Evolutionary conservation across 2,888 invertebrate species (phyloP).

Genomic region (Bombylius discolor): DNA sequence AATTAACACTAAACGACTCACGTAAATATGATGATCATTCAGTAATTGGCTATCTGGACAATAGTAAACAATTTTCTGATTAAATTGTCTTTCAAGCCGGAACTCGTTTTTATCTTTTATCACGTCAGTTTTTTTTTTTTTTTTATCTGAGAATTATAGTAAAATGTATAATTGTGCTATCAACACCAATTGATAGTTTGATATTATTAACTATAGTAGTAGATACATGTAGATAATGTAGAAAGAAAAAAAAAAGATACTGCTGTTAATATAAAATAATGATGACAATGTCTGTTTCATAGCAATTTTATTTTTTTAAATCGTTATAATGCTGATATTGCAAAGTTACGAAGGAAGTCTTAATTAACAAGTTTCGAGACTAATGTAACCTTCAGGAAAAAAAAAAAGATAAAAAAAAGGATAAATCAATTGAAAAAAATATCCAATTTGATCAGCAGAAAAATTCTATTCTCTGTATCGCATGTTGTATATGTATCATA

Average conservation of each 20-base stretch:
- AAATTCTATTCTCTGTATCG: no score
- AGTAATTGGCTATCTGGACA: conserved; percentile 5
- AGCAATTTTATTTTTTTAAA: no score
- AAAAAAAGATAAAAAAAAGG: no score
- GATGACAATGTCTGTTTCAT: no score
- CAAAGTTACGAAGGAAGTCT: conserved; percentile 2
- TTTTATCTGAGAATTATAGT: no score
- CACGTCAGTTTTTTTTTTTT: no score
- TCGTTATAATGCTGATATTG: conserved; percentile 1
- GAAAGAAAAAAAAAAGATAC: conserved; percentile 1
- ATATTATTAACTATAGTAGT: neutral
- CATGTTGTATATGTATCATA: no score
- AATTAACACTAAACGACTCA: conserved; percentile 18
- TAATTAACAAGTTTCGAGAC: neutral
- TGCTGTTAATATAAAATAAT: neutral
- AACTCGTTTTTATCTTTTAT: conserved; percentile 13
- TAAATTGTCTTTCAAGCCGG: conserved; percentile 20
- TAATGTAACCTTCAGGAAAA: no score
- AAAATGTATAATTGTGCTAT: conserved; percentile 1
- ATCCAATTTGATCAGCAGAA: no score
- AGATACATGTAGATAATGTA: neutral
- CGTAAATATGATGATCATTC: conserved; percentile 8
- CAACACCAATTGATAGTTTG: conserved; percentile 6
- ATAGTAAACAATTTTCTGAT: conserved; percentile 18
- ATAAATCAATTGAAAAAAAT: no score